Evolutionary conservation across 1,140 invertebrate genomes (phyloP).

Genomic region (Acyrthosiphon pisum): DNA sequence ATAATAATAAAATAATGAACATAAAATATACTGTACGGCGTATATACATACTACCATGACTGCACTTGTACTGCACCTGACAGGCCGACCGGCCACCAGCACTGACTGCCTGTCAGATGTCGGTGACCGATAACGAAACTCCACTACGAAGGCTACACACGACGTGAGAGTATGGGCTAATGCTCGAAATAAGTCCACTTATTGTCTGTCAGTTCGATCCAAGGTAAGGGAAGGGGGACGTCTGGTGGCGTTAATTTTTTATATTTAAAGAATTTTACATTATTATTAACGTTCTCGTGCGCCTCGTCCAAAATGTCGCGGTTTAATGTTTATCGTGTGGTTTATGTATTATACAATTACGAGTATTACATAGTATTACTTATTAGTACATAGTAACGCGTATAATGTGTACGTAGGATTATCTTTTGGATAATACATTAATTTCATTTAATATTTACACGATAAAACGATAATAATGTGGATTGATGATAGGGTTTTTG

Average conservation of each 20-base stretch:
- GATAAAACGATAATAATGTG: too few species aligned
- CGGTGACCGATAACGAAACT: constrained; percentile 27
- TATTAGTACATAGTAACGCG: neutral
- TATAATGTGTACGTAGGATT: neutral
- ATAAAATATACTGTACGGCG: neutral
- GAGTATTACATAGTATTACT: neutral
- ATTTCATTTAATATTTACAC: too few species aligned
- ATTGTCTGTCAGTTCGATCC: neutral
- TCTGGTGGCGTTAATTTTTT: neutral
- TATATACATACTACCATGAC: neutral
- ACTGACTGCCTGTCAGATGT: constrained; percentile 45
- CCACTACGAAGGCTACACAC: constrained; percentile 1
- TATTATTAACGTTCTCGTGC: neutral
- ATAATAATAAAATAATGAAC: neutral
- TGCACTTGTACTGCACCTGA: constrained; percentile 34
- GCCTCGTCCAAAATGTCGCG: neutral
- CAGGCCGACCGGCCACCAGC: constrained; percentile 45
- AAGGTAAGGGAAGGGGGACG: too few species aligned
- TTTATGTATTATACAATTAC: neutral
- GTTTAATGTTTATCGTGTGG: neutral
- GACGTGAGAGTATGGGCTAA: constrained; percentile 25
- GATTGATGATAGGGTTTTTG: too few species aligned
- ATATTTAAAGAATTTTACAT: neutral
- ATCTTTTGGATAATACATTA: neutral
- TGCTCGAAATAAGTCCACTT: constrained; percentile 24